These are phyloP conservation scores for Ellobius talpinus DNA, from an alignment of 2,113 vertebrate species.

Conservation along the genomic window DNA sequence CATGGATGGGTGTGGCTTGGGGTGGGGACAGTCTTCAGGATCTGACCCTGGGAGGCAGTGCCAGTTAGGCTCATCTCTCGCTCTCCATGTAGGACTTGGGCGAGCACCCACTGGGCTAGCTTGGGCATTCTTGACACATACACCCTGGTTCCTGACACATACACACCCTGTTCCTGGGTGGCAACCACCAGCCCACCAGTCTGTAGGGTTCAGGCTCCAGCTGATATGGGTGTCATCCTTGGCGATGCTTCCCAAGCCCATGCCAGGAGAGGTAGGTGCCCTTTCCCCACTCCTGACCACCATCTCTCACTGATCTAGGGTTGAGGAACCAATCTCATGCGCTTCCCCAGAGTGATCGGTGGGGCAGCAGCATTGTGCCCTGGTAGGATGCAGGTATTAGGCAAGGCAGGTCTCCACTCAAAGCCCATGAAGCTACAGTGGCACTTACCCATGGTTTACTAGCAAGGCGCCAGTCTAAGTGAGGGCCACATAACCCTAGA, in stretches of 20 bases:
- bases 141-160: not conserved
- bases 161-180: not conserved
- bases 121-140: not conserved
- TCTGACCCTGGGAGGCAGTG: fast-evolving
- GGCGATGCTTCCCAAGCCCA: not conserved
- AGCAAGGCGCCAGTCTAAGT: not conserved
- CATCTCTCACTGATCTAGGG: fast-evolving
- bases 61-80: not conserved
- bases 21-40: not conserved
- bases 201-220: not conserved
- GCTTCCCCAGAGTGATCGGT: not conserved
- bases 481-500: not conserved
- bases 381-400: too few relatives aligned
- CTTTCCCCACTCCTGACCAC: not conserved
- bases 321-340: not conserved
- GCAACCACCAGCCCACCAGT: not conserved
- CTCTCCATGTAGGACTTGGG: too few relatives aligned
- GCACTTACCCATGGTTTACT: fast-evolving
- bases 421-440: fast-evolving
- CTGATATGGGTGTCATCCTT: not conserved
- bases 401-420: not conserved
- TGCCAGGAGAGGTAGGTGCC: not conserved
- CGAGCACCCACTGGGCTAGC: not conserved
- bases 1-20: not conserved
- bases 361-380: not conserved